Evolutionary conservation across 2,797 vertebrate species (phyloP).

Genomic region (Strix occidentalis): DNA sequence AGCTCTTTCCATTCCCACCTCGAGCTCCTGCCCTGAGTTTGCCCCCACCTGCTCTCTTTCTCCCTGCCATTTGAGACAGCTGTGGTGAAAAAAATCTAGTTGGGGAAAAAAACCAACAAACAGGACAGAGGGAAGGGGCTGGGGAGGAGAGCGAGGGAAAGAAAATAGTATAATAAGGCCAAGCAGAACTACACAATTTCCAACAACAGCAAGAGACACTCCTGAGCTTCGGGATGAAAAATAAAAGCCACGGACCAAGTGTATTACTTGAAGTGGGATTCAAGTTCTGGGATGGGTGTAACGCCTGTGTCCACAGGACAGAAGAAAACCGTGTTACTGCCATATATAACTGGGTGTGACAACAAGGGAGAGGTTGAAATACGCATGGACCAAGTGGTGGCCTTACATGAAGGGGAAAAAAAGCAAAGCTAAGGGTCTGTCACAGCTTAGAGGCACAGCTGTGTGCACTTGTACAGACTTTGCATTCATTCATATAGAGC

Average conservation of each 20-base stretch:
- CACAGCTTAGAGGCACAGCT: slow-evolving; percentile 36
- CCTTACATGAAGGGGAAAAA: not conserved
- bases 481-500: slow-evolving; percentile 54
- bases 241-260: not conserved
- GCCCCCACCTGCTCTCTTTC: not conserved
- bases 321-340: not conserved
- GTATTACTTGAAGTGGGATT: not conserved
- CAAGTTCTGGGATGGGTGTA: not conserved
- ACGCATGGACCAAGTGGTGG: not conserved
- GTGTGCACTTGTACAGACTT: slow-evolving; percentile 33
- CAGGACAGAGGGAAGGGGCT: not conserved
- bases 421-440: slow-evolving; percentile 33
- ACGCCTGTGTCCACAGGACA: not conserved
- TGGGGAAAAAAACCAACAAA: not conserved
- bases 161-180: not conserved
- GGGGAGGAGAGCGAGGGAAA: not conserved
- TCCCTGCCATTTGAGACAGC: not conserved
- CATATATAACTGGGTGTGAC: slow-evolving; percentile 5
- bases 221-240: not conserved
- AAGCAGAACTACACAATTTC: not conserved
- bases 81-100: not conserved
- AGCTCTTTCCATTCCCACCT: not conserved
- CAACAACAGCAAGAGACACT: not conserved
- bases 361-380: not conserved
- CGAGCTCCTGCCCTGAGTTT: not conserved